phyloP scores from a whole-genome alignment of 2,888 invertebrate species.

The Leptothorax acervorum region DNA sequence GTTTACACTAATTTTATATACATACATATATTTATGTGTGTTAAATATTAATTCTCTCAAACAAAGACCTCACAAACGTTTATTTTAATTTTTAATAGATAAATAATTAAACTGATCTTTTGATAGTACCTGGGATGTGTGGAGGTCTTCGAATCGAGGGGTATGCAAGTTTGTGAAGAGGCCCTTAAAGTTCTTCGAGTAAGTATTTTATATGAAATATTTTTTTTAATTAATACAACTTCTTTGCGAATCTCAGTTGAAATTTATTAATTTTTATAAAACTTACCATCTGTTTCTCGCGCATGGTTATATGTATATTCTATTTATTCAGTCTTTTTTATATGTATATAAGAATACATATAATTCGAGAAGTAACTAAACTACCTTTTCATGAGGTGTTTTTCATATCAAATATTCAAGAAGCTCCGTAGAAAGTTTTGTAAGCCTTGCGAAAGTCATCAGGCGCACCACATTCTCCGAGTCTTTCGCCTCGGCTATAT shows the following conservation, averaged over 20 bases:
- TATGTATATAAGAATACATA: not conserved
- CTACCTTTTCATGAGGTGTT: not conserved
- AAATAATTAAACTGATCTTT: constrained; percentile 35
- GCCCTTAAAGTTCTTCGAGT: constrained; percentile 98
- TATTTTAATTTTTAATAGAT: constrained; percentile 3
- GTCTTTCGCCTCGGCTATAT: constrained; percentile 45
- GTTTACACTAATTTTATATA: not conserved
- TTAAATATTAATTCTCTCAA: not conserved
- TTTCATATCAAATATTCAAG: constrained; percentile 1
- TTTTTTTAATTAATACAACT: not conserved
- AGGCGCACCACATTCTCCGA: not conserved
- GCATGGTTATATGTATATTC: not conserved
- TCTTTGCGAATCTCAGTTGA: not conserved
- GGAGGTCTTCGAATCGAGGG: constrained; percentile 99
- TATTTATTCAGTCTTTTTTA: not conserved
- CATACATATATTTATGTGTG: not conserved
- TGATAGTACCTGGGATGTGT: constrained; percentile 97
- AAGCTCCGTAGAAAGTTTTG: constrained; percentile 12
- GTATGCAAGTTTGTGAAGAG: constrained; percentile 99
- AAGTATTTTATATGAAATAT: constrained; percentile 82
- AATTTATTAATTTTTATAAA: not conserved
- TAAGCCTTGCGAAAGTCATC: constrained; percentile 12
- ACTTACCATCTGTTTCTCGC: not conserved
- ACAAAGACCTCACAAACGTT: not conserved
- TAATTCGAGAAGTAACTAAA: not conserved